phyloP scores from a whole-genome alignment of 2,797 vertebrate species.

The Coracias cyanogaster region DNA sequence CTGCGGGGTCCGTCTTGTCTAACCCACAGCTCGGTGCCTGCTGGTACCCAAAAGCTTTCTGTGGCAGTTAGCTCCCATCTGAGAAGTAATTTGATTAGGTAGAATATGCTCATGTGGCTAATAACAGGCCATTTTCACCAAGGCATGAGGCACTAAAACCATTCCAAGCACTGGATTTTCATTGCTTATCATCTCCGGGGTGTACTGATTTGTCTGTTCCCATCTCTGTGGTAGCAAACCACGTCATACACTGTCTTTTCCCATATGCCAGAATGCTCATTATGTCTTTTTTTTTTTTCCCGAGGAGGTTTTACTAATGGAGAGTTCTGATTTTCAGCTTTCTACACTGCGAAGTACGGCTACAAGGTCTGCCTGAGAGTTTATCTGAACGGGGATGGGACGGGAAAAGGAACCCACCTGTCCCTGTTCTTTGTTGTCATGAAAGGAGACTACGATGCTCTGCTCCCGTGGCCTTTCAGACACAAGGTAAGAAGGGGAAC shows the following conservation, averaged over 20 bases:
- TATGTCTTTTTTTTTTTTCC: not conserved
- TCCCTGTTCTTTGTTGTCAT: slow-evolving; percentile 89
- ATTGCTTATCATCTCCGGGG: not conserved
- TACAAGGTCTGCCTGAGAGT: slow-evolving; percentile 87
- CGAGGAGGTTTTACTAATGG: not conserved
- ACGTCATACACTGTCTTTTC: fast-evolving
- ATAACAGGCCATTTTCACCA: not conserved
- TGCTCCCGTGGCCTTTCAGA: slow-evolving; percentile 86
- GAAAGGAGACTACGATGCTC: slow-evolving; percentile 85
- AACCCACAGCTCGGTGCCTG: not conserved
- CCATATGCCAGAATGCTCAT: fast-evolving
- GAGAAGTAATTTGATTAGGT: not conserved
- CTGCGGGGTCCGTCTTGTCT: not conserved
- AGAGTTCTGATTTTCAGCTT: slow-evolving; percentile 76
- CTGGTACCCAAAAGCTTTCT: not conserved
- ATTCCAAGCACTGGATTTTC: not conserved
- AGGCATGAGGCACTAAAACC: not conserved
- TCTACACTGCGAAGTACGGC: slow-evolving; percentile 86
- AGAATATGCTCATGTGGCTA: not conserved
- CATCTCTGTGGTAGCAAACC: not conserved
- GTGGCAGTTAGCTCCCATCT: not conserved
- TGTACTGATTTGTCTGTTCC: not conserved
- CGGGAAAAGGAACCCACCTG: slow-evolving; percentile 83
- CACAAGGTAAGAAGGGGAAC: slow-evolving; percentile 82
- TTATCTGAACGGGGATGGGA: slow-evolving; percentile 86